Base-by-base conservation (phyloP, 2,113 vertebrate species). In the Triplophysa siluroides region DNA sequence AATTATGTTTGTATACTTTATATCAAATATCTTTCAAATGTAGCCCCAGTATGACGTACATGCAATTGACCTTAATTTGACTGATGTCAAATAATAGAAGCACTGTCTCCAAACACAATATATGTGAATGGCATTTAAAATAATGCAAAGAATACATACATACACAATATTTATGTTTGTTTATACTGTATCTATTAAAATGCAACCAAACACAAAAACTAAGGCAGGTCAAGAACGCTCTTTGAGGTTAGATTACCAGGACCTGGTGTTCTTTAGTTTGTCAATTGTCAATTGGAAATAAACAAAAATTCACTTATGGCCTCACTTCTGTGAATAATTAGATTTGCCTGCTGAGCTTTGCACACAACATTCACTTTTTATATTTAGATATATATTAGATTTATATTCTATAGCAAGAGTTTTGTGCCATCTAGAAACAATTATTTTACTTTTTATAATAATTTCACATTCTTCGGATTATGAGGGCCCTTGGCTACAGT, bases 141-240 rank as follows among this genome's bases (percentile, higher is more conserved):
- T 38, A 62, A 74, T 62, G 38, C 21, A 45, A n/a, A n/a, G 29
- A 61, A 61, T 13, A 38, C 23, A 38, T 45, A 61, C 19, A n/a
- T 29, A 54, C n/a, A 74, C 71, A 61, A 74, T 38, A 74, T 74
- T 45, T 45, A 61, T 4, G 33, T 16, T 24, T 61, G 56, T 74
- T 74, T 74, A 74, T 61, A 74, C 18, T 26, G 23, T 2, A 62
- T 11, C 24, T 24, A n/a, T 33, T 54, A 14, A 70, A 4, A 21
- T 23, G 29, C 4, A 5, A 10, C 2, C 43, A 29, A 52, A n/a
- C n/a, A 13, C 26, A 12, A 0, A n/a, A 19, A 71, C 24, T 19
- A 47, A 70, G 10, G 67, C 23, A 29, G 47, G 16, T 52, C 8
- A 50, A 26, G 13, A 45, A 45, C 9, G 4, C 47, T 47, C 0